Conservation (phyloP, 2,797 vertebrate genomes). For the Podargus strigoides region DNA sequence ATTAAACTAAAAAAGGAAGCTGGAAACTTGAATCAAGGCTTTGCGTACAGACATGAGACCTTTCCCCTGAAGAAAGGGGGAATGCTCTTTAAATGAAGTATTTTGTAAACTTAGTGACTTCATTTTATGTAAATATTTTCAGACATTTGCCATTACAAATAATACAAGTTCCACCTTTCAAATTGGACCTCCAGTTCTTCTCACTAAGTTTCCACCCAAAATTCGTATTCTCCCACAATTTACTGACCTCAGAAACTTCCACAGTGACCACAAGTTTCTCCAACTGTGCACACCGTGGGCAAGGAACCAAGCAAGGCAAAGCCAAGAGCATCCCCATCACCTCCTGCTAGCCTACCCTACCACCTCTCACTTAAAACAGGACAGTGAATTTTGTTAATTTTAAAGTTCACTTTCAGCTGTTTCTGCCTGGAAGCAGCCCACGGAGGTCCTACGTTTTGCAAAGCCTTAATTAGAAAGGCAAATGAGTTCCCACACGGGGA, state of each 20-base stretch:
- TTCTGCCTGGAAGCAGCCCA: not conserved
- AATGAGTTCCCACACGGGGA: rapidly evolving
- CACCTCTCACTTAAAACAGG: not conserved
- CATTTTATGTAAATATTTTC: not conserved
- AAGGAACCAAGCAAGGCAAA: not conserved
- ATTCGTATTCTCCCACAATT: not conserved
- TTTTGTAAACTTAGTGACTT: not conserved
- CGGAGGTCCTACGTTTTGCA: rapidly evolving
- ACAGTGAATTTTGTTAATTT: not conserved
- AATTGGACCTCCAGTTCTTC: not conserved
- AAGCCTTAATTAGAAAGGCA: not conserved
- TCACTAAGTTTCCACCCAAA: not conserved
- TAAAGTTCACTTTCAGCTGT: not conserved
- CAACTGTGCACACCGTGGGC: rapidly evolving
- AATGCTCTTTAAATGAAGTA: not conserved
- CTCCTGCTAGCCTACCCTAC: not conserved
- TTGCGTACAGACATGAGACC: not conserved
- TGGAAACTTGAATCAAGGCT: not conserved
- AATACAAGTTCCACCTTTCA: not conserved
- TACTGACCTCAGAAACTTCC: not conserved
- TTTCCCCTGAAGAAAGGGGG: not conserved
- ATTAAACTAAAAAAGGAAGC: not conserved
- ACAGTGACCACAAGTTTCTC: not conserved
- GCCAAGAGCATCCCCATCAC: not conserved
- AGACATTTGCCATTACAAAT: not conserved